Evolutionary conservation across 2,113 vertebrate genomes (phyloP).

Genomic region (Myanophis thanlyinensis): DNA sequence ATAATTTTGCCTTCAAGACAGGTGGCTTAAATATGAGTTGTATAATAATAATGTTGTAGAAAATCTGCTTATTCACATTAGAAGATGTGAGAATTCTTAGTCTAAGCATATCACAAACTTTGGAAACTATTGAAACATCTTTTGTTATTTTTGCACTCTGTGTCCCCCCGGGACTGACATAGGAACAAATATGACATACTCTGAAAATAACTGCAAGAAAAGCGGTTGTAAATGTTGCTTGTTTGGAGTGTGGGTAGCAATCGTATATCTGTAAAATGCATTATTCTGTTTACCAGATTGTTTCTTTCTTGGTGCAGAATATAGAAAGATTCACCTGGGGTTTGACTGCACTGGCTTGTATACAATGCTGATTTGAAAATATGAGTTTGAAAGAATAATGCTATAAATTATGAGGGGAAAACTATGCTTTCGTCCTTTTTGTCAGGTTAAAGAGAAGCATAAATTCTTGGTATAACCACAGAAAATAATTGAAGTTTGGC

Average conservation of each 20-base stretch:
- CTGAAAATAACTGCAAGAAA: neutral
- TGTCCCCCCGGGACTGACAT: neutral
- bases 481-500: neutral
- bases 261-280: neutral
- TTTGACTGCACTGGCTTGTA: neutral
- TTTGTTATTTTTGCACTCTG: neutral
- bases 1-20: neutral
- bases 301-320: neutral
- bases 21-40: neutral
- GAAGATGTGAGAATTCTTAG: neutral
- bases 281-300: neutral
- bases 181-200: neutral
- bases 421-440: neutral
- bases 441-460: neutral
- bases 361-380: neutral
- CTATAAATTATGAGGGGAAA: neutral
- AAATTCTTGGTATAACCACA: neutral
- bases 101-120: neutral
- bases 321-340: neutral
- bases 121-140: neutral
- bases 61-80: neutral
- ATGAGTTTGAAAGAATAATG: neutral
- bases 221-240: neutral
- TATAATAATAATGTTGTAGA: neutral
- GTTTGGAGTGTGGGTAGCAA: neutral